Percentiles rank a stretch among this genome's conserved stretches.
Evolutionary conservation across 2,113 vertebrate genomes (phyloP).

Genomic region (Tragelaphus scriptus): DNA sequence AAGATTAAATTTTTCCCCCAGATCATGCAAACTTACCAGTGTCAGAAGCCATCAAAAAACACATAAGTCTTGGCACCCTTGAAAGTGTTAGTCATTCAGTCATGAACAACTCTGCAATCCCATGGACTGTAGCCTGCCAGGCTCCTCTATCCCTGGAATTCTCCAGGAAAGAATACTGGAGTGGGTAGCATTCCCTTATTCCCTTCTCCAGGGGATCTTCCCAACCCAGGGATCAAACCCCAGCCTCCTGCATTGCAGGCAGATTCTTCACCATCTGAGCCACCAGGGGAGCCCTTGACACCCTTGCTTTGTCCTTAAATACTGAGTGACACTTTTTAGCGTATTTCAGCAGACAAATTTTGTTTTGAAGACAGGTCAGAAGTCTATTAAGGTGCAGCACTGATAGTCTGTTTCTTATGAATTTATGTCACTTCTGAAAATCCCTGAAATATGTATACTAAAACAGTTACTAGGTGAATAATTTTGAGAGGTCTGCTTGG

Average conservation of each 20-base stretch:
- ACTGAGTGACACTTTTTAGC: neutral
- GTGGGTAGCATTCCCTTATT: neutral
- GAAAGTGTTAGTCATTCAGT: neutral
- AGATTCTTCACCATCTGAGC: neutral
- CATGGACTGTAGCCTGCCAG: neutral
- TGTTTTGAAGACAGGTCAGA: slow-evolving; percentile 21
- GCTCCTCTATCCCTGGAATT: neutral
- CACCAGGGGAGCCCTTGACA: neutral
- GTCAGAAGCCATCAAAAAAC: neutral
- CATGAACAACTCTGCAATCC: neutral
- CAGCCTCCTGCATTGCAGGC: neutral
- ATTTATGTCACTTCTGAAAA: slow-evolving; percentile 29
- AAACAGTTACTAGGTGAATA: neutral
- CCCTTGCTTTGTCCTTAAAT: neutral
- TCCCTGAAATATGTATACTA: neutral
- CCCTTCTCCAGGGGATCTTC: neutral
- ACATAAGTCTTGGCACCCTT: neutral
- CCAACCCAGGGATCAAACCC: neutral
- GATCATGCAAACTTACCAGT: neutral
- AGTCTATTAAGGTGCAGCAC: neutral
- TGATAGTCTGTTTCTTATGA: slow-evolving; percentile 8
- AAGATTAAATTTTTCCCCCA: neutral
- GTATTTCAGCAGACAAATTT: slow-evolving; percentile 1
- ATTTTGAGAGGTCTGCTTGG: neutral
- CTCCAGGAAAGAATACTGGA: neutral